Evolutionary conservation across 2,888 invertebrate species (phyloP), one percentile per base, ranked within the genome.

Genomic region (Drosophila putrida): DNA sequence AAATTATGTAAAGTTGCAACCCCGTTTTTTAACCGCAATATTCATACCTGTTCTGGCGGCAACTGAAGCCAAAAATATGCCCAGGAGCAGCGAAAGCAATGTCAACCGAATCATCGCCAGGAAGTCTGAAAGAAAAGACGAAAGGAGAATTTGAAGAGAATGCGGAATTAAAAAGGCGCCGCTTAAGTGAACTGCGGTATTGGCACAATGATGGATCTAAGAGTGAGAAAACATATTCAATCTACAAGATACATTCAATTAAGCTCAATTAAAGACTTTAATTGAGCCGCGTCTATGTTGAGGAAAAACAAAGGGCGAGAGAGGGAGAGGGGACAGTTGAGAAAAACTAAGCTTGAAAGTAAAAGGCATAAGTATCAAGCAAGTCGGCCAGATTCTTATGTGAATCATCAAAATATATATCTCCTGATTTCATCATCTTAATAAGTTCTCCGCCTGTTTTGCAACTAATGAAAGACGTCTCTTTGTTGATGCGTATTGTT

Each of bases 1-100:
- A 51, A 4, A 11, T 53, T 8, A 28, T 15, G 43, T 31, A 11
- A 4, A 25, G 15, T 28, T 55, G n/a, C 68, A 62, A 66, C 82
- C 79, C 72, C 68, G n/a, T 28, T 25, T 66, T 68, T 6, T 6
- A 33, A 61, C 58, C 74, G 4, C 59, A 71, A 66, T 15, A 8
- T 4, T 13, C 75, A 81, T 75, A 91, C 91, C 91, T 64, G 91
- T 91, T 67, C 77, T 88, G 51, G 91, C 83, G n/a, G 53, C 38
- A 58, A 68, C 91, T 15, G 90, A 84, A 80, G 85, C 85, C 86
- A 78, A 81, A 68, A 77, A 82, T 71, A 76, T 81, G 75, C 80
- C 71, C 46, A 86, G 38, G 31, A 86, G 39, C n/a, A 77, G 50
- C 20, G 67, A 46, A 36, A 61, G 47, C 25, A 72, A 55, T 36